Conservation (phyloP, 1,140 invertebrate species). For the Leguminivora glycinivorella region DNA sequence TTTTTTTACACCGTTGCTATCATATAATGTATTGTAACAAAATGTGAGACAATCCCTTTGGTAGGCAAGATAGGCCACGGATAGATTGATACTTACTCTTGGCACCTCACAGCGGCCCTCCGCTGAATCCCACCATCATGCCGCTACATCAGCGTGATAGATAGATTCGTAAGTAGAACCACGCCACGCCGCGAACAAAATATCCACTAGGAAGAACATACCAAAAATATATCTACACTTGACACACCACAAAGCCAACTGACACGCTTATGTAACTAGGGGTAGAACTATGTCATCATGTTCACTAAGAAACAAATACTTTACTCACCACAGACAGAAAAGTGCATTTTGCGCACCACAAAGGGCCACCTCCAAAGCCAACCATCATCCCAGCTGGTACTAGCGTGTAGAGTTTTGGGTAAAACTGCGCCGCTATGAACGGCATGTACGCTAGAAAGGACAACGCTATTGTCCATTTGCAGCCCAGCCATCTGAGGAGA, state of each 20-base stretch:
- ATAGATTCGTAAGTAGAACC: no score
- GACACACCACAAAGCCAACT: slow-evolving; percentile 88
- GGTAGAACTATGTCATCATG: slow-evolving; percentile 92
- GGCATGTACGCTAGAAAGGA: slow-evolving; percentile 92
- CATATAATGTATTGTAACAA: no score
- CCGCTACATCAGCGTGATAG: no score
- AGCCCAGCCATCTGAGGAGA: slow-evolving; percentile 85
- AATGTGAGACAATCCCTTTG: no score
- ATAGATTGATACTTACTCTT: slow-evolving; percentile 94
- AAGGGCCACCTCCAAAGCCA: slow-evolving; percentile 91
- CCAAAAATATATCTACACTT: no score
- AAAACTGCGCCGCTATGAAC: slow-evolving; percentile 93
- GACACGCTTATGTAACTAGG: slow-evolving; percentile 90
- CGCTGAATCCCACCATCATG: slow-evolving; percentile 90
- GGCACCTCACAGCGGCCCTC: slow-evolving; percentile 94
- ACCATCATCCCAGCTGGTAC: slow-evolving; percentile 91
- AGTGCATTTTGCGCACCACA: slow-evolving; percentile 95
- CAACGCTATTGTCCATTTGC: slow-evolving; percentile 92
- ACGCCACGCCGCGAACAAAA: no score
- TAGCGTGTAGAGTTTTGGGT: slow-evolving; percentile 89
- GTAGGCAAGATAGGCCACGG: no score
- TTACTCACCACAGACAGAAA: slow-evolving; percentile 87
- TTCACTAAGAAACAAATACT: slow-evolving; percentile 89
- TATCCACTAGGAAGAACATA: no score
- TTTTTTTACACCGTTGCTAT: no score